These are phyloP conservation scores for Andrena bucephala DNA, from an alignment of 2,888 invertebrate genomes.

Conservation along the genomic window DNA sequence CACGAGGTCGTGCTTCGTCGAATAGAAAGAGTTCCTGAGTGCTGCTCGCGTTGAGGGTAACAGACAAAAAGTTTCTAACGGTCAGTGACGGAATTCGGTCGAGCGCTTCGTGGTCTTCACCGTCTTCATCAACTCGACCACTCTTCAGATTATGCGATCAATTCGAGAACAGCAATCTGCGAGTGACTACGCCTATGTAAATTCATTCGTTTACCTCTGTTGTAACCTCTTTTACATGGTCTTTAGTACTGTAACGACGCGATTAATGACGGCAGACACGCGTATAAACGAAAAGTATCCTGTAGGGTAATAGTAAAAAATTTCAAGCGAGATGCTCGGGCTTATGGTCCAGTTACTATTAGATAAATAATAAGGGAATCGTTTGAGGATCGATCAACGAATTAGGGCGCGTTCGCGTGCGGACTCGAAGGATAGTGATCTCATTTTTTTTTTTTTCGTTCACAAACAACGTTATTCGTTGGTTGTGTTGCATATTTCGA, in stretches of 20 bases:
- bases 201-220: slow-evolving; percentile 40
- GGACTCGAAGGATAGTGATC: slow-evolving; percentile 69
- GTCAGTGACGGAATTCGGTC: slow-evolving; percentile 1
- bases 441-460: slow-evolving; percentile 67
- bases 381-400: slow-evolving; percentile 60
- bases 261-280: slow-evolving; percentile 47
- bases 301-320: slow-evolving; percentile 48
- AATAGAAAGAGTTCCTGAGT: slow-evolving; percentile 49
- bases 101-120: neutral
- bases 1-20: slow-evolving; percentile 17
- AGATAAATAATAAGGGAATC: slow-evolving; percentile 39
- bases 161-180: neutral
- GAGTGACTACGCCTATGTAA: slow-evolving; percentile 8
- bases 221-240: slow-evolving; percentile 10
- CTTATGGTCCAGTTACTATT: slow-evolving; percentile 52
- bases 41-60: slow-evolving; percentile 36
- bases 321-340: slow-evolving; percentile 29
- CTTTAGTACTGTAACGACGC: slow-evolving; percentile 39
- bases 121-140: neutral
- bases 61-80: slow-evolving; percentile 5
- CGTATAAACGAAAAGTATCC: slow-evolving; percentile 60
- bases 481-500: slow-evolving; percentile 7
- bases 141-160: neutral
- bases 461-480: slow-evolving; percentile 12
- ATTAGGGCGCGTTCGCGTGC: slow-evolving; percentile 46